Percentiles rank a stretch among this genome's conserved stretches.
Conservation (phyloP, 1,140 invertebrate species). For the Saccostrea cuccullata region DNA sequence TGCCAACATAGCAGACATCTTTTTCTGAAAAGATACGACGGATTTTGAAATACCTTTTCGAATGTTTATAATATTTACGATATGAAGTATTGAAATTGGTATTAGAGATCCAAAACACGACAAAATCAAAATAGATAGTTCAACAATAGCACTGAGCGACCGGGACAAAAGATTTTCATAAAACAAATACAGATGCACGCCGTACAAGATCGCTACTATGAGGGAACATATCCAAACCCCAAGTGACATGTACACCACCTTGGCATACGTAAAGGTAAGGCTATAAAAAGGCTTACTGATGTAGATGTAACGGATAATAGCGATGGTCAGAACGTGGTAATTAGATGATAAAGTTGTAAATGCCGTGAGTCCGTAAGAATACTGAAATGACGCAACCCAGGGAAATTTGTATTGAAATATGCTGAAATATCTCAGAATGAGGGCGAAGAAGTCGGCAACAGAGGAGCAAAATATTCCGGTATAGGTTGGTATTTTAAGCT, state of each 20-base stretch:
- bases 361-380: not conserved
- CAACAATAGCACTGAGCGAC: not conserved
- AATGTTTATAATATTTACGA: not conserved
- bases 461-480: not conserved
- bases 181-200: not conserved
- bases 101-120: not conserved
- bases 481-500: not conserved
- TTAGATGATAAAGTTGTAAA: not conserved
- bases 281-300: slow-evolving; percentile 7
- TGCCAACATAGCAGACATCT: not conserved
- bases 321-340: not conserved
- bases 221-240: not conserved
- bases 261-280: not conserved
- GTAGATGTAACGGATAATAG: not conserved
- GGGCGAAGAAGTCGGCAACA: not conserved
- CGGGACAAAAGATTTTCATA: not conserved
- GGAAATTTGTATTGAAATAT: not conserved
- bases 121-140: not conserved
- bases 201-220: not conserved
- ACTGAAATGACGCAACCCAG: not conserved
- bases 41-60: slow-evolving; percentile 1
- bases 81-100: not conserved
- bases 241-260: not conserved
- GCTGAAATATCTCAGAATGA: not conserved
- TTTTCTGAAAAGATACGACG: not conserved